Base-by-base conservation (phyloP, 2,888 invertebrate genomes). In the Trachelus iudaicus region DNA sequence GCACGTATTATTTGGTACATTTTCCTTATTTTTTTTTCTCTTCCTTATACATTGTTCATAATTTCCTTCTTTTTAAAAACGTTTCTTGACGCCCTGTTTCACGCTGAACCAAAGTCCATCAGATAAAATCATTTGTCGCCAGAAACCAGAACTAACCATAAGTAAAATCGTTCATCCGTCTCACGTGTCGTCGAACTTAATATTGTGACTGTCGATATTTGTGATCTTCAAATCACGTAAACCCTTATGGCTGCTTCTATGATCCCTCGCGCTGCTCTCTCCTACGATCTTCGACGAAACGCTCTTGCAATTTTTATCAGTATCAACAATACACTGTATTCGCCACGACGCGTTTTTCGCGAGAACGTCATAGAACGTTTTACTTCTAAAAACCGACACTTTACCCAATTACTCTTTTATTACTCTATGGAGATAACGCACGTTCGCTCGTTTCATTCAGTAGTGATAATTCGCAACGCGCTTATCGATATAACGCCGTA, bases 1-100 rank as follows among this genome's bases (percentile, higher is more conserved):
- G 80, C 82, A 83, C 82, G 79, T 82, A 75, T 73, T 82, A 77
- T 82, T 80, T 83, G 80, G 81, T 83, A 82, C 83, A 71, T 80
- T 80, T 56, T 80, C 68, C 77, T 30, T 77, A 73, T 73, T 37
- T 77, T 73, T 73, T 35, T 33, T 71, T 30, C n/a, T 71, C 33
- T 23, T 56, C 23, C 23, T 23, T 9, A 23, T 56, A 56, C 15
- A 23, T 2, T 56, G 23, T 56, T 56, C 23, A 15, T 23, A 56
- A 23, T 56, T 31, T 71, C 6, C 15, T 69, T 69, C 30, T 30
- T 30, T 30, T 30, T 30, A 1, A 3, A 9, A 71, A 71, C 9
- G 3, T 71, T 31, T 33, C 31, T 71, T 31, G 23, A 56, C 56
- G 2, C 23, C 2, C 23, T 9, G 23, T 23, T 23, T 56, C 23